Evolutionary conservation across 2,113 vertebrate genomes (phyloP).

Genomic region (Sigmodon hispidus): DNA sequence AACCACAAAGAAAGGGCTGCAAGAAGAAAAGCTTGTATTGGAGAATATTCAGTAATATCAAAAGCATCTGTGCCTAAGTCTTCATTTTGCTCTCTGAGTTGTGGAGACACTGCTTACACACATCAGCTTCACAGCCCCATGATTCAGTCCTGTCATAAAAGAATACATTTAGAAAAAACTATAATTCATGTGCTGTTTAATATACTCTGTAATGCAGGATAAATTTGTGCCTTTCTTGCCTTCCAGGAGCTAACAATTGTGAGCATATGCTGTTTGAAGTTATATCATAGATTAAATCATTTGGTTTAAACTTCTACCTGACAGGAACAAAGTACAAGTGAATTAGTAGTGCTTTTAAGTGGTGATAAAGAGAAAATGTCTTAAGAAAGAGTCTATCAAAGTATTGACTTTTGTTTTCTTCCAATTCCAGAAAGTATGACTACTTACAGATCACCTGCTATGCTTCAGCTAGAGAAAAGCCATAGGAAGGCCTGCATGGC

Average conservation of each 20-base stretch:
- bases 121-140: background rate
- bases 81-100: background rate
- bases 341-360: conserved; percentile 10
- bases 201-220: conserved; percentile 54
- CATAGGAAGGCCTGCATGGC: background rate
- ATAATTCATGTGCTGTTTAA: conserved; percentile 49
- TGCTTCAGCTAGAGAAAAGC: background rate
- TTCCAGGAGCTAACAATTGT: conserved; percentile 10
- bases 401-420: background rate
- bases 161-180: conserved; percentile 31
- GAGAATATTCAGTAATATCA: background rate
- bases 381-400: background rate
- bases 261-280: conserved; percentile 9
- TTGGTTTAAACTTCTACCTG: conserved; percentile 39
- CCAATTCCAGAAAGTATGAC: background rate
- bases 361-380: background rate
- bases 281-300: conserved; percentile 34
- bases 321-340: background rate
- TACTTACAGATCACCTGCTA: background rate
- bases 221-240: conserved; percentile 25
- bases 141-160: conserved; percentile 60
- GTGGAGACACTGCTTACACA: background rate
- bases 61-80: background rate
- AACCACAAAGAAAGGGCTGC: background rate
- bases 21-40: background rate